Evolutionary conservation across 2,888 invertebrate genomes (phyloP).

Genomic region (Tuberolachnus salignus): DNA sequence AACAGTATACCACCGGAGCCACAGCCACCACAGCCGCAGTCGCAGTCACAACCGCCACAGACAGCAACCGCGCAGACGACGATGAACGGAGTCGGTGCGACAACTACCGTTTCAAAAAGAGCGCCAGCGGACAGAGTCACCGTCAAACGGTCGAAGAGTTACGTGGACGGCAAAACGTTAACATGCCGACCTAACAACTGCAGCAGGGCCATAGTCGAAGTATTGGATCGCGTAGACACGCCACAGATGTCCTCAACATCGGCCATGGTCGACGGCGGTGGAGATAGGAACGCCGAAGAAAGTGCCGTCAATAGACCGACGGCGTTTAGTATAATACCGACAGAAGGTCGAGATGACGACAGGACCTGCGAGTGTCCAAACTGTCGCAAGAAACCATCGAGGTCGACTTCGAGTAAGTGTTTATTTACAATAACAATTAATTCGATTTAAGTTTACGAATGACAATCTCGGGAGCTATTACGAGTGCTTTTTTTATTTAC

Average conservation of each 20-base stretch:
- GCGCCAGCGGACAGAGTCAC: background rate
- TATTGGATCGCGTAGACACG: conserved; percentile 48
- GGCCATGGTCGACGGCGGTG: background rate
- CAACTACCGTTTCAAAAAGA: too few species aligned
- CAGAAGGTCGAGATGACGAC: background rate
- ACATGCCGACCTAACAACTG: background rate
- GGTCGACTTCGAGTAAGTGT: conserved; percentile 28
- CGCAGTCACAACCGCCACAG: too few species aligned
- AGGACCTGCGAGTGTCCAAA: conserved; percentile 26
- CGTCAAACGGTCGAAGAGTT: background rate
- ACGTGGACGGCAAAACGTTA: background rate
- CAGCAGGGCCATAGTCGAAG: conserved; percentile 38
- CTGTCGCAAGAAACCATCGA: conserved; percentile 18
- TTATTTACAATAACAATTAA: background rate
- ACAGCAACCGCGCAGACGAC: too few species aligned
- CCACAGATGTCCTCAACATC: conserved; percentile 2
- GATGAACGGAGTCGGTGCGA: background rate
- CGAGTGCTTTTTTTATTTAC: background rate
- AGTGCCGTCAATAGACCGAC: background rate
- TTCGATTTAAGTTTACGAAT: too few species aligned
- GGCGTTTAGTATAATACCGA: conserved; percentile 39
- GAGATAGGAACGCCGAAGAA: background rate
- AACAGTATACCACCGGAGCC: background rate
- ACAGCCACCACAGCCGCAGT: too few species aligned
- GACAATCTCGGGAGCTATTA: background rate